These are phyloP conservation scores for Lasioglossum albipes DNA, from an alignment of 1,140 invertebrate genomes.

Conservation along the genomic window DNA sequence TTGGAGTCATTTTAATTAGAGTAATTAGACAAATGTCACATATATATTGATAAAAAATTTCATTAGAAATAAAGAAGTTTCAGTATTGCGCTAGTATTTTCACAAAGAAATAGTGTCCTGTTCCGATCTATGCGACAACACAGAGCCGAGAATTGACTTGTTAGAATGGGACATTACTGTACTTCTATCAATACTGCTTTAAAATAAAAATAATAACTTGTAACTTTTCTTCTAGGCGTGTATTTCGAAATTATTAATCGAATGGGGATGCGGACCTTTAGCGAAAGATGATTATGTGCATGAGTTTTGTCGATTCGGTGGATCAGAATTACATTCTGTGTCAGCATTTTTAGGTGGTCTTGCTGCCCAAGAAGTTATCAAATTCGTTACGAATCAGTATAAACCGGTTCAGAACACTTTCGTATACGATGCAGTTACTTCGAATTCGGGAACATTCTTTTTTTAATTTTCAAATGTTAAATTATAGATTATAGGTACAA, in stretches of 20 bases:
- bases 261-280: conserved; percentile 90
- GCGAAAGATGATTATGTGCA: conserved; percentile 97
- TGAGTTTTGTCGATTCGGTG: conserved; percentile 96
- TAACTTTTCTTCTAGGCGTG: conserved; percentile 80
- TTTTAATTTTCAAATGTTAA: conserved; percentile 77
- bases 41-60: too few species aligned
- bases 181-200: background rate
- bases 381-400: conserved; percentile 98
- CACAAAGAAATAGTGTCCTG: too few species aligned
- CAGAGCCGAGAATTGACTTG: too few species aligned
- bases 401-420: conserved; percentile 97
- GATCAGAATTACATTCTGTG: conserved; percentile 96
- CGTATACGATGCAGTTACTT: conserved; percentile 96
- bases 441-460: conserved; percentile 89
- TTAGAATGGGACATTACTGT: too few species aligned
- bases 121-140: too few species aligned
- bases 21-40: too few species aligned
- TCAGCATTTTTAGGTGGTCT: conserved; percentile 96
- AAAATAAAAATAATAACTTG: background rate
- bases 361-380: conserved; percentile 97
- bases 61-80: too few species aligned
- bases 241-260: conserved; percentile 89
- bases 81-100: too few species aligned
- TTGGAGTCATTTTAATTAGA: too few species aligned
- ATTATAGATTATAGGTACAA: conserved; percentile 15